Evolutionary conservation across 2,113 vertebrate species (phyloP), one percentile per base, ranked within the genome.

Genomic region (Oenanthe melanoleuca): DNA sequence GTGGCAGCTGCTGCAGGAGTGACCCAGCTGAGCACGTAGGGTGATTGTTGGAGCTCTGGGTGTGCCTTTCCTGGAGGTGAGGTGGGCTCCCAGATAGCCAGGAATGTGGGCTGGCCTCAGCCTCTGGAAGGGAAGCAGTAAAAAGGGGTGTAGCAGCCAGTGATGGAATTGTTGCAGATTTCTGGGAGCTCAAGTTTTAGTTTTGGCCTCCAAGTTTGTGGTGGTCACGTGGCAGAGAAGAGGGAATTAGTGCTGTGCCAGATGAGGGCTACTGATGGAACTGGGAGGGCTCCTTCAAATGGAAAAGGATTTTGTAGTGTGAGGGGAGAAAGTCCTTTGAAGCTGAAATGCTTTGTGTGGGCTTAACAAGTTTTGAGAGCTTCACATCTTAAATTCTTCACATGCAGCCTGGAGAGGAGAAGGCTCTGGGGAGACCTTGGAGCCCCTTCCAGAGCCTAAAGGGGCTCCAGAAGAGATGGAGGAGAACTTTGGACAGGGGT

Each of bases 21-120:
- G 81, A 19, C 47, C 28, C 64, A 63, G 45, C 44, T 67, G 34
- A 81, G 95, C 94, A 84, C 20, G 1, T 52, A 80, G 83, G 44
- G 13, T 29, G 79, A 96, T 91, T 96, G 94, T 95, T 77, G 87
- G 89, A 93, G 91, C 89, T 55, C 57, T 94, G 93, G 96, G 94
- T 89, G 94, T 96, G 96, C 6, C 0, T 86, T 97, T 97, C 96
- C 94, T 96, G 96, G 53, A 73, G 95, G 11, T 89, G 89, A 95
- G 89, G 80, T 95, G 86, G 55, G 82, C 77, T 93, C 83, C 67
- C 31, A 52, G 47, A 89, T 52, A 92, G 89, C 72, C 55, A 66
- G 90, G 47, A 83, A 79, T 21, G 80, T 37, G 34, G 86, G 80
- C 50, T 73, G 80, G 94, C 50, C 61, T 25, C 28, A 25, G 4